Base-by-base conservation (phyloP, 2,797 vertebrate genomes). In the Lerista edwardsae region DNA sequence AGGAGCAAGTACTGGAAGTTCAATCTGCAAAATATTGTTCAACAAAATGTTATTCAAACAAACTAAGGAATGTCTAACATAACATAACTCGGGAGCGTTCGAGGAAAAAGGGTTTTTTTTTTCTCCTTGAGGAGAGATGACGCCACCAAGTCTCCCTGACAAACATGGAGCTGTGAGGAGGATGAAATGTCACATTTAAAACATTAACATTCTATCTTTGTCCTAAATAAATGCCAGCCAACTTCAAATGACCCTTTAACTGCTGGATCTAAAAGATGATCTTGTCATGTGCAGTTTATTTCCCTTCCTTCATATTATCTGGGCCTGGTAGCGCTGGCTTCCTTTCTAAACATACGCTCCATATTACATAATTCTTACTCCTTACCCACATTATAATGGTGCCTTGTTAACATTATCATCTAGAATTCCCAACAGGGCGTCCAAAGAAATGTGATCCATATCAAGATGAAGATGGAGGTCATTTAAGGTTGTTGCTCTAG, bases 341-440 rank as follows among this genome's bases (percentile, higher is more conserved):
- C 86, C 87, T 29, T 86, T 87, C 89, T 91, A 86, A 65, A 0
- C 86, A 91, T 94, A 83, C 86, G 89, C 92, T 91, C 91, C 86
- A 79, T 85, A 82, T 88, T 85, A 88, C 4, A 81, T 90, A 91
- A 94, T 85, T 55, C 81, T 84, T 89, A 84, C 39, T 85, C 84
- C 36, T 21, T 55, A 36, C 80, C 88, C 76, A 76, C 82, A 89
- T 87, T 92, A 82, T 86, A 92, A 92, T 79, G 80, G 87, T 86
- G 87, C 84, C 79, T 83, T 87, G 87, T 90, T 88, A 91, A 93
- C 91, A 80, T 75, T 76, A 90, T 91, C 91, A 88, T 89, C 79
- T 86, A 86, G 79, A 79, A 91, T 88, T 86, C 90, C 87, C 83
- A 85, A 85, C 85, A 51, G 82, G 90, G 64, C 0, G 0, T 0